These are phyloP conservation scores for Tolmerus cingulatus DNA, from an alignment of 2,888 invertebrate species.

Conservation along the genomic window DNA sequence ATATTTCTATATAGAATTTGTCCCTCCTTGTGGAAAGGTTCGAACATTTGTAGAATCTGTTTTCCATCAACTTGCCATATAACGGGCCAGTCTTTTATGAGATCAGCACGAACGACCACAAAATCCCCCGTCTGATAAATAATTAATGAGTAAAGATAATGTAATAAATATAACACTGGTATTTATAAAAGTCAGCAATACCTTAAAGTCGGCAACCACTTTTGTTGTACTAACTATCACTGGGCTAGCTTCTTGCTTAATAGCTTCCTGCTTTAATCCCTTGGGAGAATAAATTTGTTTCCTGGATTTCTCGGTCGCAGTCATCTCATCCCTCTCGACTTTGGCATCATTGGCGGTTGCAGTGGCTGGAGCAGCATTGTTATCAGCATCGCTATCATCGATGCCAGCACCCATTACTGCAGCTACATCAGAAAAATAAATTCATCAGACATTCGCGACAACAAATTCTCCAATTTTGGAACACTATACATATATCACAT, in stretches of 20 bases:
- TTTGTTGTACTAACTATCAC: not conserved
- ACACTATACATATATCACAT: not conserved
- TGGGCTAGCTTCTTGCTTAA: not conserved
- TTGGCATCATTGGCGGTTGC: slow-evolving; percentile 61
- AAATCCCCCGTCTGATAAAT: slow-evolving; percentile 83
- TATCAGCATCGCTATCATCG: slow-evolving; percentile 56
- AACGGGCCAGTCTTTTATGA: slow-evolving; percentile 82
- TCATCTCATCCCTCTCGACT: not conserved
- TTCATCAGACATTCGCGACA: not conserved
- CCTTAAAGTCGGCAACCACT: not conserved
- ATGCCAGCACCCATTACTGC: slow-evolving; percentile 68
- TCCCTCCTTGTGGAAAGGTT: slow-evolving; percentile 83
- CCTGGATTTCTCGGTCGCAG: not conserved
- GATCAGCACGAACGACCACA: slow-evolving; percentile 83
- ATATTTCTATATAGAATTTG: slow-evolving; percentile 84
- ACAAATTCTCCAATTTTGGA: not conserved
- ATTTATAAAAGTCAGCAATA: not conserved
- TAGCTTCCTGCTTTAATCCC: slow-evolving; percentile 14
- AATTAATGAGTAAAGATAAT: not conserved
- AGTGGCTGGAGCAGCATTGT: slow-evolving; percentile 64
- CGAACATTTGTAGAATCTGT: slow-evolving; percentile 81
- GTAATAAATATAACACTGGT: slow-evolving; percentile 21
- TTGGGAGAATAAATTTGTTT: slow-evolving; percentile 15
- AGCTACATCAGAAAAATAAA: slow-evolving; percentile 56
- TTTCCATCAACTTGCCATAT: slow-evolving; percentile 93